These are phyloP conservation scores for Sebastes trivittatus DNA, from an alignment of 2,797 vertebrate species.

Conservation along the genomic window DNA sequence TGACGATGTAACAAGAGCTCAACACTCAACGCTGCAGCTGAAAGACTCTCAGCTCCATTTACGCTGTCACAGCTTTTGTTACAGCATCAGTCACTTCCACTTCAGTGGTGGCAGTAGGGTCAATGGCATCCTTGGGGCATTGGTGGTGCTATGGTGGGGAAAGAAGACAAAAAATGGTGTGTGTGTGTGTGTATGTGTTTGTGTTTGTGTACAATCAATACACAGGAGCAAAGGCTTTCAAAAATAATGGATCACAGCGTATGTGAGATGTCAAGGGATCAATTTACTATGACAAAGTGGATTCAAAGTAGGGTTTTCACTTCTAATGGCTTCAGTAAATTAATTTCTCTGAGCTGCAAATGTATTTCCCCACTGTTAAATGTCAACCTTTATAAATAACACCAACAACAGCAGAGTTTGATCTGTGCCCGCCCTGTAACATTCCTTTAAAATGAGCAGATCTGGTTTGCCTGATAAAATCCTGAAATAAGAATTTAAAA, in stretches of 20 bases:
- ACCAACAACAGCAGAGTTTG: not conserved
- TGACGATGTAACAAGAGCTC: constrained; percentile 14
- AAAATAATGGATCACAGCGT: constrained; percentile 39
- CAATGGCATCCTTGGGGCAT: constrained; percentile 63
- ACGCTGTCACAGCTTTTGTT: constrained; percentile 60
- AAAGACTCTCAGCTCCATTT: constrained; percentile 61
- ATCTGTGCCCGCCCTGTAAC: not conserved
- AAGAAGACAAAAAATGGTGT: constrained; percentile 7
- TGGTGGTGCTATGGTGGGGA: constrained; percentile 34
- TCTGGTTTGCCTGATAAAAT: not conserved
- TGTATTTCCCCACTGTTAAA: constrained; percentile 1
- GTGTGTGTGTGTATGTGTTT: not conserved
- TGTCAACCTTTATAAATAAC: constrained; percentile 22
- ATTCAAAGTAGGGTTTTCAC: constrained; percentile 36
- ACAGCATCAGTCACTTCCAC: constrained; percentile 69
- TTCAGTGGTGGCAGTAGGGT: constrained; percentile 55
- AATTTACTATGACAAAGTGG: constrained; percentile 42
- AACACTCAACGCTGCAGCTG: constrained; percentile 22
- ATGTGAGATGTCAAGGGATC: constrained; percentile 23
- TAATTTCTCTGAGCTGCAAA: constrained; percentile 22
- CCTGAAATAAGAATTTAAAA: not conserved
- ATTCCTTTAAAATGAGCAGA: not conserved
- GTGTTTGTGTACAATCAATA: constrained; percentile 40
- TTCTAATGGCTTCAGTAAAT: constrained; percentile 30
- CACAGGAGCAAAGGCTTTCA: constrained; percentile 33